Base-by-base conservation (phyloP, 1,140 invertebrate species). In the Hesperophylax magnus region DNA sequence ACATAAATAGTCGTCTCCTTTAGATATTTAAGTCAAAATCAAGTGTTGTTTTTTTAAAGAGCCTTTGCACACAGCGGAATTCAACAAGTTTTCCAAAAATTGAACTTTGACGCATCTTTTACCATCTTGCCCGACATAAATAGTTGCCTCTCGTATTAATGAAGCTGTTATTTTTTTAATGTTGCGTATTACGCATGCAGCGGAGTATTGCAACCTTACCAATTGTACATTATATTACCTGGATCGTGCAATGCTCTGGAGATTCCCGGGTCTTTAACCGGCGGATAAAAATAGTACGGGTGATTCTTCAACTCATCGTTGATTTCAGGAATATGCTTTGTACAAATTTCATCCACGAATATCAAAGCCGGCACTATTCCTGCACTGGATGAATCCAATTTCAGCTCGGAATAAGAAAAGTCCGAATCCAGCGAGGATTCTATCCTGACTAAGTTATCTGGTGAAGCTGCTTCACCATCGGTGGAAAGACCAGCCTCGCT, bases 261-360 rank as follows among this genome's bases (percentile, higher is more conserved):
- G n/a, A 79, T 76, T 78, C 63, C 77, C 8, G 81, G 77, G 69
- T 82, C 60, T 17, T 67, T 65, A 14, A 79, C 47, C 20, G 81
- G 34, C 14, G 81, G 78, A 53, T 76, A 82, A 47, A 52, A 53
- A 39, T 47, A 82, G 27, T 76, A 82, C 11, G 81, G 81, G 69
- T 82, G 81, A 1, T 58, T 47, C 17, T 61, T 47, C 74, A 79
- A 74, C 17, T 76, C 71, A 76, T 56, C 77, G 17, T 82, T 82
- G 3, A 72, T 67, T 14, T 79, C 54, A 34, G 71, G 27, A 56
- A 79, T 82, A 34, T 82, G 71, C 9, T 61, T 77, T 7, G 65
- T 79, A 47, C 81, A 82, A 3, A 79, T 39, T 17, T 79, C 81
- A 75, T 74, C 67, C 27, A 20, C 17, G 20, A 75, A 27, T 24